A percentile compares a stretch with the other conserved stretches of the same genome.
Evolutionary conservation across 2,888 invertebrate species (phyloP).

Genomic region (Nemotelus pantherinus): DNA sequence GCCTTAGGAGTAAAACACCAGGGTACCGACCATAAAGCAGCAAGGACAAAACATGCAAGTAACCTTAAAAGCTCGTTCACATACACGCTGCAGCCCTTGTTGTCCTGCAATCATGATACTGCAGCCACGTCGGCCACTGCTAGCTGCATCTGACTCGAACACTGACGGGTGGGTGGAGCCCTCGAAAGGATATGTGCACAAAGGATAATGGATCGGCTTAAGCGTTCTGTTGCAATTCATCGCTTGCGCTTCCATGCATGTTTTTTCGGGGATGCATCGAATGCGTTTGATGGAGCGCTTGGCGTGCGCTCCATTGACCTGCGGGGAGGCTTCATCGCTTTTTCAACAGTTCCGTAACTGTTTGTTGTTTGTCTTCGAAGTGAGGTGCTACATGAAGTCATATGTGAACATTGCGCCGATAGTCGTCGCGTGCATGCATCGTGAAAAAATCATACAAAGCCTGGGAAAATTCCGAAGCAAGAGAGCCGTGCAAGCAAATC

Average conservation of each 20-base stretch:
- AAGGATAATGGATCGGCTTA: constrained; percentile 36
- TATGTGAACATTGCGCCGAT: constrained; percentile 20
- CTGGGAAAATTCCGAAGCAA: constrained; percentile 5
- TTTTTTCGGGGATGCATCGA: constrained; percentile 4
- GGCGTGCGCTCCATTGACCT: constrained; percentile 33
- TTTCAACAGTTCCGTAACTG: neutral
- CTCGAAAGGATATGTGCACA: constrained; percentile 22
- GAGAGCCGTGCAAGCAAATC: neutral
- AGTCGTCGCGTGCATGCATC: neutral
- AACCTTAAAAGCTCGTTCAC: constrained; percentile 22
- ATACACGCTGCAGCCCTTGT: constrained; percentile 15
- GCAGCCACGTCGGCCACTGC: neutral
- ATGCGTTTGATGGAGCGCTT: constrained; percentile 18
- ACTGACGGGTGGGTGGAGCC: constrained; percentile 7
- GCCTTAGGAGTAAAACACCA: neutral
- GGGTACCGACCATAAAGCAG: neutral
- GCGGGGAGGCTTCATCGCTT: neutral
- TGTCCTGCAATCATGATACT: neutral
- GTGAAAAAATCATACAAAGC: neutral
- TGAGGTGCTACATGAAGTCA: constrained; percentile 21
- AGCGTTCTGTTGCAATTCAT: constrained; percentile 36
- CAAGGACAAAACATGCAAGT: constrained; percentile 14
- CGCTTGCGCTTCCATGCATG: neutral
- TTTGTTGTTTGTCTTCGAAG: constrained; percentile 37
- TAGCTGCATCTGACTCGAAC: neutral